Evolutionary conservation across 2,797 vertebrate species (phyloP).

Genomic region (Synanceia verrucosa): DNA sequence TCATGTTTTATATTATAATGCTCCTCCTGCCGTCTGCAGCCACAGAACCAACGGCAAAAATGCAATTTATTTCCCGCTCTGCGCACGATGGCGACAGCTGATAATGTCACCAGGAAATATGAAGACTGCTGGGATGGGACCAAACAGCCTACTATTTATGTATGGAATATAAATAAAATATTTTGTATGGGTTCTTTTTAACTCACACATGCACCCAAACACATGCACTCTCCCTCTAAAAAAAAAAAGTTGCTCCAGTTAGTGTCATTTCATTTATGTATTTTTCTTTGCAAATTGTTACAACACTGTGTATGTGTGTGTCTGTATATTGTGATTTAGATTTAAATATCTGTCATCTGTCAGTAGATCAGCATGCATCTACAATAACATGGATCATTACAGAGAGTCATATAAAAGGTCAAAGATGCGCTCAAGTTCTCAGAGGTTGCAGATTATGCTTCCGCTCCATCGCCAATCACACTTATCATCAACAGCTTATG

Average conservation of each 20-base stretch:
- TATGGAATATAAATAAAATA: conserved; percentile 87
- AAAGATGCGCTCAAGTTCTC: conserved; percentile 66
- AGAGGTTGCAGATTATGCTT: conserved; percentile 58
- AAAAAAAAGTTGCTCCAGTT: conserved; percentile 72
- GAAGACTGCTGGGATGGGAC: conserved; percentile 84
- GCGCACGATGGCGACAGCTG: conserved; percentile 83
- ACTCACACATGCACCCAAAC: conserved; percentile 34
- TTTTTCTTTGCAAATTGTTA: conserved; percentile 12
- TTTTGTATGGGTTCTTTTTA: conserved; percentile 71
- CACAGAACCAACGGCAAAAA: conserved; percentile 81
- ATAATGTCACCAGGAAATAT: conserved; percentile 87
- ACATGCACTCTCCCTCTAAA: conserved; percentile 23
- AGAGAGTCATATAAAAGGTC: conserved; percentile 67
- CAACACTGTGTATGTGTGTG: conserved; percentile 2
- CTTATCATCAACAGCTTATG: conserved; percentile 58
- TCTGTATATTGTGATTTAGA: conserved; percentile 35
- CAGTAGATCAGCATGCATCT: conserved; percentile 48
- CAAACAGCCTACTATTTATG: conserved; percentile 86
- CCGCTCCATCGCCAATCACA: conserved; percentile 57
- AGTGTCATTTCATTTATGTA: conserved; percentile 45
- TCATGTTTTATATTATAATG: conserved; percentile 88
- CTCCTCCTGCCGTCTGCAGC: conserved; percentile 80
- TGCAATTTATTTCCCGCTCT: conserved; percentile 86
- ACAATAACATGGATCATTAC: conserved; percentile 68
- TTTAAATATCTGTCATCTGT: conserved; percentile 63